Percentiles rank a stretch among this genome's conserved stretches.
phyloP scores from a whole-genome alignment of 2,888 invertebrate species.

The Drosophila anomalata region DNA sequence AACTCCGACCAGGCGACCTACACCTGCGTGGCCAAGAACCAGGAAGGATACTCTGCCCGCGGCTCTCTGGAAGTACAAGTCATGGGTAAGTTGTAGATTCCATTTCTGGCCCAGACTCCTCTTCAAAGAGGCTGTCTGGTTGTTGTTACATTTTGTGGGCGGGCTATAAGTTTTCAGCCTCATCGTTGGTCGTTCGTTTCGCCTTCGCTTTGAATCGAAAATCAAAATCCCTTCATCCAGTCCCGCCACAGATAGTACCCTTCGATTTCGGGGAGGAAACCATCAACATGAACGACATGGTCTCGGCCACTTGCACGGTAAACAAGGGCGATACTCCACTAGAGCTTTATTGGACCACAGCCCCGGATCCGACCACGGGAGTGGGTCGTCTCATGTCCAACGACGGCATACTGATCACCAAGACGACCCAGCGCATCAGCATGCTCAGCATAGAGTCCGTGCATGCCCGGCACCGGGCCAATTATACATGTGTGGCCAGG shows the following conservation, averaged over 20 bases:
- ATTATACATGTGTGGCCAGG: constrained; percentile 90
- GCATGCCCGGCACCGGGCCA: constrained; percentile 89
- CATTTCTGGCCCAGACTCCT: constrained; percentile 21
- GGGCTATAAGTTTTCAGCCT: constrained; percentile 56
- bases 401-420: constrained; percentile 86
- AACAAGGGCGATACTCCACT: constrained; percentile 92
- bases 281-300: constrained; percentile 91
- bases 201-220: constrained; percentile 10
- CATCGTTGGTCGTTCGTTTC: constrained; percentile 66
- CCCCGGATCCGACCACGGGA: constrained; percentile 85
- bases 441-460: constrained; percentile 89
- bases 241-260: constrained; percentile 91
- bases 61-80: constrained; percentile 96
- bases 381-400: constrained; percentile 85
- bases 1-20: constrained; percentile 96
- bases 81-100: constrained; percentile 91
- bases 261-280: constrained; percentile 91
- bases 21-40: constrained; percentile 96
- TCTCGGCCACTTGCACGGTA: constrained; percentile 89
- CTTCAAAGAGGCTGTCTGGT: constrained; percentile 18
- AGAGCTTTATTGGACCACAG: constrained; percentile 88
- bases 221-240: constrained; percentile 82
- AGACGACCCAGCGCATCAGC: constrained; percentile 87
- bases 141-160: constrained; percentile 39
- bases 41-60: constrained; percentile 94